Conservation (phyloP, 1,140 invertebrate genomes). For the Tachypleus tridentatus region DNA sequence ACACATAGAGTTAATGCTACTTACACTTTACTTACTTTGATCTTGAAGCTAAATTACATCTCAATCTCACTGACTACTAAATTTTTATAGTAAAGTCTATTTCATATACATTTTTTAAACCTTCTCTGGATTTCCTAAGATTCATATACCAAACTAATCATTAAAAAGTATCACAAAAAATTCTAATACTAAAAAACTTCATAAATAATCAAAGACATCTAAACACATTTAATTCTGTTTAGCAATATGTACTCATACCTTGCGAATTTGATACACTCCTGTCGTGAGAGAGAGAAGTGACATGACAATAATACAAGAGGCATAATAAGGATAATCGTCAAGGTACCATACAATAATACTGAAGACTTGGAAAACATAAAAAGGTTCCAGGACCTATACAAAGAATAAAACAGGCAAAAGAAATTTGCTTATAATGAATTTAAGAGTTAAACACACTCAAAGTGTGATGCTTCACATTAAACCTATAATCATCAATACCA, state of each 20-base stretch:
- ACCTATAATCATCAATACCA: too few relatives aligned
- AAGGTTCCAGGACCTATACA: slow-evolving; percentile 34
- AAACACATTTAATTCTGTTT: not conserved
- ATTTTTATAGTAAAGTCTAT: not conserved
- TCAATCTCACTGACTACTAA: not conserved
- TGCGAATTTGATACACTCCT: slow-evolving; percentile 32
- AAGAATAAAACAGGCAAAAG: too few relatives aligned
- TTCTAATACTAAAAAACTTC: slow-evolving; percentile 37
- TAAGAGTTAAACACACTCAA: too few relatives aligned
- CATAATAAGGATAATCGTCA: slow-evolving; percentile 46
- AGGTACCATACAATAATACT: slow-evolving; percentile 43
- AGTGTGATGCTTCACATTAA: too few relatives aligned
- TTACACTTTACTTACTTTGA: too few relatives aligned
- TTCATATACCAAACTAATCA: not conserved
- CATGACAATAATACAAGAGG: slow-evolving; percentile 44
- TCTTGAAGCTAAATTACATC: too few relatives aligned
- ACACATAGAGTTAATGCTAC: not conserved
- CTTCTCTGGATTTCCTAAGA: not conserved
- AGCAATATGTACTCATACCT: not conserved
- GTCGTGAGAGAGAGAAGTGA: slow-evolving; percentile 38
- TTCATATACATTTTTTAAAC: not conserved
- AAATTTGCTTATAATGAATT: too few relatives aligned
- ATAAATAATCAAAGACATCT: slow-evolving; percentile 23
- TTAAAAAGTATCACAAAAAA: slow-evolving; percentile 41
- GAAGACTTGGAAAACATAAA: slow-evolving; percentile 42